A percentile compares a stretch with the other conserved stretches of the same genome.
Conservation (phyloP, 2,888 invertebrate species). For the Drosophila kuntzei region DNA sequence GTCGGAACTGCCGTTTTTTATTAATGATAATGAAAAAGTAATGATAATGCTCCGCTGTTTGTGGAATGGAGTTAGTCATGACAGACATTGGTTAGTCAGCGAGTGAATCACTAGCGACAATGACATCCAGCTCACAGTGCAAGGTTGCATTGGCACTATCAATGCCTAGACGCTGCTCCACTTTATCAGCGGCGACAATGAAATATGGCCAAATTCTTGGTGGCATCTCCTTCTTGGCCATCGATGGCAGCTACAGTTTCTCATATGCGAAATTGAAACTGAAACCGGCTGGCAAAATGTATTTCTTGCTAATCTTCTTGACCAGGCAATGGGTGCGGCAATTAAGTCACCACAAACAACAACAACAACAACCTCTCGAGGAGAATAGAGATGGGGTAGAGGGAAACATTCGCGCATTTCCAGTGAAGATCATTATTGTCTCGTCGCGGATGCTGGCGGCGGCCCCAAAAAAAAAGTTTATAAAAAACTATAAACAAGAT, state of each 20-base stretch:
- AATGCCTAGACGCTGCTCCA: constrained; percentile 41
- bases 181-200: constrained; percentile 54
- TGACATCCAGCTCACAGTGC: constrained; percentile 33
- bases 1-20: background rate
- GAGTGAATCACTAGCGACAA: constrained; percentile 58
- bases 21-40: background rate
- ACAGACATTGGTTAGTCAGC: constrained; percentile 40
- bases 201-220: constrained; percentile 12
- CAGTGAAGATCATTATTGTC: constrained; percentile 78
- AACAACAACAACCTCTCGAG: constrained; percentile 8
- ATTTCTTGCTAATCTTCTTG: constrained; percentile 61
- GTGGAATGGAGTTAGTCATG: constrained; percentile 48
- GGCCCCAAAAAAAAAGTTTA: constrained; percentile 46
- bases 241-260: background rate
- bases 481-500: background rate
- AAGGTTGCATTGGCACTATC: constrained; percentile 46
- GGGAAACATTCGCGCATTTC: constrained; percentile 54
- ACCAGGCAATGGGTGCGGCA: constrained; percentile 73
- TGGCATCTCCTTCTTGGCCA: background rate
- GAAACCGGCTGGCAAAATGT: constrained; percentile 36
- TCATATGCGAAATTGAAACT: constrained; percentile 3
- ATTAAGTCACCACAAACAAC: constrained; percentile 69
- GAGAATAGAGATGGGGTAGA: background rate
- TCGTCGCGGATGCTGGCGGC: constrained; percentile 67
- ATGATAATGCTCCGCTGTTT: background rate